phyloP scores from a whole-genome alignment of 2,113 vertebrate genomes.

The Saccopteryx bilineata region DNA sequence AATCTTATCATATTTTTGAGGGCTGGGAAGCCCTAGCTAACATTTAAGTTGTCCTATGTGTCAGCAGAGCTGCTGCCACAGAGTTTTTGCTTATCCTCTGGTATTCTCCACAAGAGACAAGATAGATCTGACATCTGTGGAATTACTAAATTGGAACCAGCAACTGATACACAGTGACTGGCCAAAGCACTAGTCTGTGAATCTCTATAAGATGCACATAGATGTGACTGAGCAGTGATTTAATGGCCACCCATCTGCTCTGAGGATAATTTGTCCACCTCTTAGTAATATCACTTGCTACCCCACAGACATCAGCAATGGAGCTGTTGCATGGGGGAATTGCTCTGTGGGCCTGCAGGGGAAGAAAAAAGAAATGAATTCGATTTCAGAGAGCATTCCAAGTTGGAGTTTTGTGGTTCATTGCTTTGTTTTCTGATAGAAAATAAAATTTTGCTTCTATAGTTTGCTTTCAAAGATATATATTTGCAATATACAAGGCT shows the following conservation, averaged over 20 bases:
- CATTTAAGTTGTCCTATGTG: accelerated
- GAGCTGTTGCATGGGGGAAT: neutral
- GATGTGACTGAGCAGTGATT: neutral
- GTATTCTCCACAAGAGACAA: neutral
- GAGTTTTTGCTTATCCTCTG: neutral
- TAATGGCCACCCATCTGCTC: neutral
- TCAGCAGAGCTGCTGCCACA: accelerated
- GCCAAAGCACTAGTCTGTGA: neutral
- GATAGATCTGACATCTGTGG: neutral
- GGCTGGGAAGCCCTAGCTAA: neutral
- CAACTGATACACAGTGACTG: neutral
- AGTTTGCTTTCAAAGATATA: neutral
- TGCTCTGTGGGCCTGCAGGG: neutral
- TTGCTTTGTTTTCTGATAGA: neutral
- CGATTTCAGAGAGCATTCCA: neutral
- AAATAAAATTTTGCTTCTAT: neutral
- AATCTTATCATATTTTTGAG: neutral
- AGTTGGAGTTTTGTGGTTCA: neutral
- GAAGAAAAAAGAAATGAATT: conserved; percentile 3
- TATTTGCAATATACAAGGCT: neutral
- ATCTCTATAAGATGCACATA: neutral
- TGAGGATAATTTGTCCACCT: conserved; percentile 6
- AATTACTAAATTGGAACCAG: conserved; percentile 33
- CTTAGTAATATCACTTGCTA: neutral
- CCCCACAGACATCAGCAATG: neutral